These are phyloP conservation scores for Cettia cetti DNA, from an alignment of 2,113 vertebrate species.

Conservation along the genomic window DNA sequence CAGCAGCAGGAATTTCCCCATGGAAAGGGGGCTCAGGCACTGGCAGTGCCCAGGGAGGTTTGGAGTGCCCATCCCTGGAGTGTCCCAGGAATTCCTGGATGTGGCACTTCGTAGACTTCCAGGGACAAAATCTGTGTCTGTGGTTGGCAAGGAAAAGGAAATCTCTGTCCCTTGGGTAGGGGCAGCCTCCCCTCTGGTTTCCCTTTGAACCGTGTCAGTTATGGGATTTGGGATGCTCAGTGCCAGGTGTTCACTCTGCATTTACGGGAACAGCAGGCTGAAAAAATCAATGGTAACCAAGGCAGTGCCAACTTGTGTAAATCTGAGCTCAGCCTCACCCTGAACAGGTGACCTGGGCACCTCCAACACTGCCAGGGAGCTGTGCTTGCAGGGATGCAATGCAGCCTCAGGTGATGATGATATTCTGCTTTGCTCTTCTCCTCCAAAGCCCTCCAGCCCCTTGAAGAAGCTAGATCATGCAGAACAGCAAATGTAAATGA, in stretches of 20 bases:
- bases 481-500: neutral
- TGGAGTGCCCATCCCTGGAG: neutral
- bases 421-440: neutral
- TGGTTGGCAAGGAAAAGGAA: neutral
- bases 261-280: neutral
- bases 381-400: neutral
- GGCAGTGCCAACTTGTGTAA: neutral
- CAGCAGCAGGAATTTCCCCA: neutral
- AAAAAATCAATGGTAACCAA: neutral
- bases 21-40: neutral
- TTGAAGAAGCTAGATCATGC: neutral
- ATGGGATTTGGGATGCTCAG: neutral
- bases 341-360: neutral
- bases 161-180: neutral
- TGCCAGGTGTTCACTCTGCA: neutral
- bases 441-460: neutral
- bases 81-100: rapidly evolving
- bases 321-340: neutral
- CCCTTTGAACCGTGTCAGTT: rapidly evolving
- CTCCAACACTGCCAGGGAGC: neutral
- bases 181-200: neutral
- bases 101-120: neutral
- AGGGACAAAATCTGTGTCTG: neutral
- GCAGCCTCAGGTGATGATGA: neutral
- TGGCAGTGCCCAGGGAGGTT: neutral